Conservation (phyloP, 1,140 invertebrate species). For the Saccostrea echinata region DNA sequence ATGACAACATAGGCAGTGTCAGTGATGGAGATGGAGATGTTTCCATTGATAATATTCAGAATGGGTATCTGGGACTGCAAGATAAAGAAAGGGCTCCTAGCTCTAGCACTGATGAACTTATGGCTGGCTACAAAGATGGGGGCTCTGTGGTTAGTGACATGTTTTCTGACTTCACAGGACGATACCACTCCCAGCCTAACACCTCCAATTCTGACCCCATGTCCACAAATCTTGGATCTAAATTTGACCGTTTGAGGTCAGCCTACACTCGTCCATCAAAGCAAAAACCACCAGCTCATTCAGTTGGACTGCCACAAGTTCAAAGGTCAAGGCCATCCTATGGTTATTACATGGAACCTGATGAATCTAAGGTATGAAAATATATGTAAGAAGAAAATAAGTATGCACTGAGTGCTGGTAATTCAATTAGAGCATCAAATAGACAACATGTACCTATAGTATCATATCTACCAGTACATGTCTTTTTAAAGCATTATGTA, state of each 20-base stretch:
- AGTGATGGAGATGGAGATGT: conserved; percentile 62
- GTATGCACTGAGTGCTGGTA: neutral
- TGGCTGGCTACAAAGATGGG: conserved; percentile 59
- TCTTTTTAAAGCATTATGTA: neutral
- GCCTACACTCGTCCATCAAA: conserved; percentile 38
- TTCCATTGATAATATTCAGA: conserved; percentile 37
- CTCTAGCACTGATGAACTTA: conserved; percentile 60
- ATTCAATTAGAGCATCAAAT: neutral
- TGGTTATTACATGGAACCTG: conserved; percentile 23
- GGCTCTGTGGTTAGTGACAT: conserved; percentile 63
- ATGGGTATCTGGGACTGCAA: conserved; percentile 39
- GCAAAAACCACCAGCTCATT: neutral
- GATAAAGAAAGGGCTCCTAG: conserved; percentile 34
- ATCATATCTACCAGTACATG: neutral
- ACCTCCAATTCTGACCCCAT: neutral
- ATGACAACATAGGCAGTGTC: conserved; percentile 67
- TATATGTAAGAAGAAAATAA: neutral
- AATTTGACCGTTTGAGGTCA: conserved; percentile 53
- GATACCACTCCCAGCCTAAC: conserved; percentile 5
- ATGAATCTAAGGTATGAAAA: conserved; percentile 19
- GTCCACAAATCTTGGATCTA: conserved; percentile 38
- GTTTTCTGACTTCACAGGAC: conserved; percentile 55
- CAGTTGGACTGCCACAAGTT: neutral
- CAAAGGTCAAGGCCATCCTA: conserved; percentile 25
- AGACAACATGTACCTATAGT: neutral